Percentiles rank a stretch among this genome's conserved stretches.
These are phyloP conservation scores for Coreius guichenoti DNA, from an alignment of 2,797 vertebrate genomes.

Conservation along the genomic window DNA sequence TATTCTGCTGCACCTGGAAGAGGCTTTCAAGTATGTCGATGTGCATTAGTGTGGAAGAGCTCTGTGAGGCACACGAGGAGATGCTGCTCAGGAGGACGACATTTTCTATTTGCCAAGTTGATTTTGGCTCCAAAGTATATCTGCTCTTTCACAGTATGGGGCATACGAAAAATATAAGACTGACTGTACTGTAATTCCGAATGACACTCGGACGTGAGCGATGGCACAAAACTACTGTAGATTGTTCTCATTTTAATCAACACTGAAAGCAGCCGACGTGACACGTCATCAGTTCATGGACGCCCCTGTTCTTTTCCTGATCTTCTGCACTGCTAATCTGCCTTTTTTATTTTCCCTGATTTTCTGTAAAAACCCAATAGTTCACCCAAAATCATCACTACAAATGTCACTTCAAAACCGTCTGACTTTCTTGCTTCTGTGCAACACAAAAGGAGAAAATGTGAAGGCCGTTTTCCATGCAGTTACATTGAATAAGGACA, in stretches of 20 bases:
- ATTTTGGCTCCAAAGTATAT: slow-evolving; percentile 29
- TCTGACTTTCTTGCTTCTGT: neutral
- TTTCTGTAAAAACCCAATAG: neutral
- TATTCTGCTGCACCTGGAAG: slow-evolving; percentile 30
- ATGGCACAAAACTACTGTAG: neutral
- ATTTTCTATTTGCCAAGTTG: slow-evolving; percentile 47
- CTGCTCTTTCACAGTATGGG: slow-evolving; percentile 7
- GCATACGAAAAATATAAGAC: neutral
- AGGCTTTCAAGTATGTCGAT: slow-evolving; percentile 54
- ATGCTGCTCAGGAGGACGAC: slow-evolving; percentile 45
- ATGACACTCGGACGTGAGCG: neutral
- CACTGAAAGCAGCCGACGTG: neutral
- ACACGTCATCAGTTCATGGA: neutral
- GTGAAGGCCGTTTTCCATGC: neutral
- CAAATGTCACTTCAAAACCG: neutral
- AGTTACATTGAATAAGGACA: neutral
- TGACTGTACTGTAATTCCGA: neutral
- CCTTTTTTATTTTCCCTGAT: neutral
- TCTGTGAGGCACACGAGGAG: slow-evolving; percentile 43
- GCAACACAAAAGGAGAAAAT: slow-evolving; percentile 1
- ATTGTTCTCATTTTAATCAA: neutral
- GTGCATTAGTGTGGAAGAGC: slow-evolving; percentile 55
- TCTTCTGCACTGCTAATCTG: neutral
- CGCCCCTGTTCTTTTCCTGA: neutral
- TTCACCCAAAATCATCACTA: neutral